These are phyloP conservation scores for Apis laboriosa DNA, from an alignment of 1,140 invertebrate species.

Conservation along the genomic window DNA sequence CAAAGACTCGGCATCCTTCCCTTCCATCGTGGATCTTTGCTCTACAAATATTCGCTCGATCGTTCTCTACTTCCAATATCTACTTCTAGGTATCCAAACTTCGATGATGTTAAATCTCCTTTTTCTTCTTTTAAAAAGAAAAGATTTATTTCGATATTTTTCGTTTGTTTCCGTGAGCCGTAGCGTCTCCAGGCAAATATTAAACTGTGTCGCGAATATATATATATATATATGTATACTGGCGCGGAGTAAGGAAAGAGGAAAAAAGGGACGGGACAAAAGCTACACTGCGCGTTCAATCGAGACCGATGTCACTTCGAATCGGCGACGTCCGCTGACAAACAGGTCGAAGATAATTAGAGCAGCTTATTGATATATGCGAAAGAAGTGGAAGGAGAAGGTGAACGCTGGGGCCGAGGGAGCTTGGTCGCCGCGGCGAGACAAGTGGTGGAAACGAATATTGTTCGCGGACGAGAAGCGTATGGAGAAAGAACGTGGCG, in stretches of 20 bases:
- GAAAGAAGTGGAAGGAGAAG: slow-evolving; percentile 53
- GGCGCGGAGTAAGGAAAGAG: not conserved
- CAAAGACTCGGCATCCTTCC: slow-evolving; percentile 24
- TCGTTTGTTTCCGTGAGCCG: no score
- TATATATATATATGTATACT: no score
- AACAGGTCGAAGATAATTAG: slow-evolving; percentile 60
- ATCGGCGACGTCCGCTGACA: slow-evolving; percentile 53
- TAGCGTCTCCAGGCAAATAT: no score
- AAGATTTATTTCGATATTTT: no score
- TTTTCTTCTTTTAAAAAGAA: no score
- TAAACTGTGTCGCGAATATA: not conserved
- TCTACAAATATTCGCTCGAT: slow-evolving; percentile 4
- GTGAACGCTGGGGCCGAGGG: slow-evolving; percentile 34
- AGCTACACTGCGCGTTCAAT: slow-evolving; percentile 37
- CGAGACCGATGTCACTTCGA: slow-evolving; percentile 42
- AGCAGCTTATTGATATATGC: slow-evolving; percentile 57
- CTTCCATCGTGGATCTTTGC: slow-evolving; percentile 6
- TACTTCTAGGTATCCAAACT: not conserved
- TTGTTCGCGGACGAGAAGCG: slow-evolving; percentile 61
- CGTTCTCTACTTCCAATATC: not conserved
- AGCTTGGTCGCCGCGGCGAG: slow-evolving; percentile 36
- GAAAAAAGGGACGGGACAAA: not conserved
- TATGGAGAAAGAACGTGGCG: slow-evolving; percentile 49
- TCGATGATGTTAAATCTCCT: no score
- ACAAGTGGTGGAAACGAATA: slow-evolving; percentile 67